Evolutionary conservation across 1,140 invertebrate species (phyloP).

Genomic region (Sitophilus oryzae): DNA sequence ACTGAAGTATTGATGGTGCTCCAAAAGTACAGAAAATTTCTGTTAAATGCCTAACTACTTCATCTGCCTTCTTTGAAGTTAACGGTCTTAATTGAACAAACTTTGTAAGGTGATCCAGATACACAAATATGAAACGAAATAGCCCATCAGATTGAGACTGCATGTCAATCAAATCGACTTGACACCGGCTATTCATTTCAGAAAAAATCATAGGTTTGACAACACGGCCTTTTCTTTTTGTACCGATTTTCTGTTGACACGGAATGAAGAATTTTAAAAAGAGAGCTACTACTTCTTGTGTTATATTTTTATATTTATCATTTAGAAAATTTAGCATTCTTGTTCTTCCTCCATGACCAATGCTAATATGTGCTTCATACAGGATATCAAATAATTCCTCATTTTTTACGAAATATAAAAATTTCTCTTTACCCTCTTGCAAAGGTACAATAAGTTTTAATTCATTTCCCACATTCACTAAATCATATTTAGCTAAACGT

Average conservation of each 20-base stretch:
- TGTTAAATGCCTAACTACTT: constrained; percentile 2
- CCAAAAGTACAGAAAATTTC: constrained; percentile 35
- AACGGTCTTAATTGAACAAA: constrained; percentile 40
- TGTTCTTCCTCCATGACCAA: constrained; percentile 35
- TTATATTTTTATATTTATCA: too few species aligned
- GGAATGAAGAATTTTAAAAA: too few species aligned
- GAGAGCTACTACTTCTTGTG: too few species aligned
- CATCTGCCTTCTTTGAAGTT: constrained; percentile 21
- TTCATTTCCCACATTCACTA: constrained; percentile 7
- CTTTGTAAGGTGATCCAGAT: constrained; percentile 48
- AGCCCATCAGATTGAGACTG: constrained; percentile 43
- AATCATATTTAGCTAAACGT: constrained; percentile 7
- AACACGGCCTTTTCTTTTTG: constrained; percentile 19
- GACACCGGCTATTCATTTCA: constrained; percentile 41
- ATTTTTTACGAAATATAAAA: constrained; percentile 34
- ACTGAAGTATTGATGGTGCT: constrained; percentile 33
- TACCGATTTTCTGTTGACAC: too few species aligned
- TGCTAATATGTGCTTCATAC: constrained; percentile 28
- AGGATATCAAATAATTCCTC: constrained; percentile 35
- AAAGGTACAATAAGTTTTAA: constrained; percentile 30
- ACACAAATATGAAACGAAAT: constrained; percentile 45
- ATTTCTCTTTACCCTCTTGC: constrained; percentile 20
- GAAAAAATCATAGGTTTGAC: constrained; percentile 36
- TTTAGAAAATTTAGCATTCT: constrained; percentile 28
- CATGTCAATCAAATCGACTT: constrained; percentile 48